Conservation (phyloP, 1,140 invertebrate genomes). For the Patella vulgata region DNA sequence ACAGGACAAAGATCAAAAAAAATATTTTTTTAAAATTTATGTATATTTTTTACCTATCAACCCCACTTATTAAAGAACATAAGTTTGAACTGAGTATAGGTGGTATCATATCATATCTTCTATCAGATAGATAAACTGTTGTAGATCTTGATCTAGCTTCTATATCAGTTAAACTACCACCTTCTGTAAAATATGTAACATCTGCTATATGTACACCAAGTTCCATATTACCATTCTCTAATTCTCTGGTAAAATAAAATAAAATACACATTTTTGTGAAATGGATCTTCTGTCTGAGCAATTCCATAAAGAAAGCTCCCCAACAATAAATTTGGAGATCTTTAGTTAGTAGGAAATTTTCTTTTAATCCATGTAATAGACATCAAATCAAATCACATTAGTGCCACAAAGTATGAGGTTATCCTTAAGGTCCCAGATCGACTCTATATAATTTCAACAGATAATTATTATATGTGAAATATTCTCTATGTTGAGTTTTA, state of each 20-base stretch:
- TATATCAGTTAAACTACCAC: constrained; percentile 54
- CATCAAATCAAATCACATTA: not conserved
- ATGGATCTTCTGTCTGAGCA: no score
- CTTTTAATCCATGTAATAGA: constrained; percentile 2
- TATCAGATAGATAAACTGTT: constrained; percentile 61
- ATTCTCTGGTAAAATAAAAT: constrained; percentile 28
- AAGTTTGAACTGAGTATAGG: constrained; percentile 64
- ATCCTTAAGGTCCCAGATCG: no score
- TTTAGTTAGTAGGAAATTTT: no score
- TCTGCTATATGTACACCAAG: constrained; percentile 65
- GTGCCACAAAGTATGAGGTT: not conserved
- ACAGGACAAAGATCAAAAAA: no score
- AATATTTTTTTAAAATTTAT: no score
- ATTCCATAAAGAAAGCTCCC: no score
- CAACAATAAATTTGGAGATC: no score
- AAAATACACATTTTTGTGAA: not conserved
- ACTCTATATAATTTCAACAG: no score
- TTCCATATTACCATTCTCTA: constrained; percentile 49
- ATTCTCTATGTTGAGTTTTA: no score
- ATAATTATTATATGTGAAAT: no score
- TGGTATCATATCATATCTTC: constrained; percentile 68
- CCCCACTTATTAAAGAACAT: constrained; percentile 66
- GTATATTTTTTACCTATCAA: constrained; percentile 59
- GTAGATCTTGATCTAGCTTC: constrained; percentile 59
- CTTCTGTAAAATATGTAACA: constrained; percentile 59